phyloP scores from a whole-genome alignment of 2,888 invertebrate species.

The Synanthedon tipuliformis region DNA sequence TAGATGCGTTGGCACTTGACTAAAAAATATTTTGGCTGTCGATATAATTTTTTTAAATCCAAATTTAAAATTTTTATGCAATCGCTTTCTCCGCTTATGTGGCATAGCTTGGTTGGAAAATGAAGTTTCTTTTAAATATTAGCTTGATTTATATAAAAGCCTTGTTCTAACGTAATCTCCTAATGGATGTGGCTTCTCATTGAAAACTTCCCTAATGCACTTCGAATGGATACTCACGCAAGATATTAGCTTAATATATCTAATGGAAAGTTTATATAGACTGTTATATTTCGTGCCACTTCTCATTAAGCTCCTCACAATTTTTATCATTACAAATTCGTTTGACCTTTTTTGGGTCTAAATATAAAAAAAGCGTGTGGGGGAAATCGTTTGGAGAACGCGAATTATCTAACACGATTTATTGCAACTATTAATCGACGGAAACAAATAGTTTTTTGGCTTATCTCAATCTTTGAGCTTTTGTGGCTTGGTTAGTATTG shows the following conservation, averaged over 20 bases:
- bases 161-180: no score
- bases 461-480: slow-evolving; percentile 5
- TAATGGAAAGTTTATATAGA: slow-evolving; percentile 16
- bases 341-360: slow-evolving; percentile 22
- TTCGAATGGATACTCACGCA: no score
- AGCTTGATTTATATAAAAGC: no score
- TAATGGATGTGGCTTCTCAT: no score
- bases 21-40: no score
- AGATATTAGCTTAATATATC: no score
- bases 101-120: no score
- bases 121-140: no score
- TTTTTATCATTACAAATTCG: slow-evolving; percentile 38
- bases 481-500: not conserved
- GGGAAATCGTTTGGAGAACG: slow-evolving; percentile 16
- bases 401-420: slow-evolving; percentile 28
- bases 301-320: slow-evolving; percentile 33
- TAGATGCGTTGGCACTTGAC: not conserved
- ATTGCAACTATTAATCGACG: slow-evolving; percentile 23
- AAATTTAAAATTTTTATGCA: not conserved
- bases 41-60: not conserved
- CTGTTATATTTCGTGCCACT: slow-evolving; percentile 32
- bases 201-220: no score
- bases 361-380: slow-evolving; percentile 30
- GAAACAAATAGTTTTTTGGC: slow-evolving; percentile 25
- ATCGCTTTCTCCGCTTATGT: no score